Conservation (phyloP, 2,888 invertebrate genomes). For the Hirtodrosophila cameraria region DNA sequence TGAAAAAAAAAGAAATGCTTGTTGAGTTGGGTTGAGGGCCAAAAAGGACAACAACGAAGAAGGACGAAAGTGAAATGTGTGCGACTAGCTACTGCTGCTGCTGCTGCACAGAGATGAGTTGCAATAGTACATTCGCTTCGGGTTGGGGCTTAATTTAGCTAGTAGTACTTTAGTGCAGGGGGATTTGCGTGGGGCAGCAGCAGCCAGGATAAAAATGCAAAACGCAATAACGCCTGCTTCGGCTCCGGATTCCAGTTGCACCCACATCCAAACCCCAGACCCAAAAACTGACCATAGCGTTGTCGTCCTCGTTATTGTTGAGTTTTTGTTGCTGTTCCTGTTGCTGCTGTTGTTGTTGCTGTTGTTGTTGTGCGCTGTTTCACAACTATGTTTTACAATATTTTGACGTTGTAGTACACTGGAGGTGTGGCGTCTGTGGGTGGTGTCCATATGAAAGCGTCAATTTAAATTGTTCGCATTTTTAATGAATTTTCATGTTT, state of each 20-base stretch:
- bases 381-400: conserved; percentile 79
- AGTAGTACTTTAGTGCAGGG: conserved; percentile 51
- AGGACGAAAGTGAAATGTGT: conserved; percentile 59
- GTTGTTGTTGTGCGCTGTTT: conserved; percentile 66
- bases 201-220: conserved; percentile 68
- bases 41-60: conserved; percentile 18
- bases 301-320: conserved; percentile 56
- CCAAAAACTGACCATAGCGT: conserved; percentile 46
- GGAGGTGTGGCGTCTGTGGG: conserved; percentile 33
- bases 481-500: conserved; percentile 73
- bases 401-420: conserved; percentile 72
- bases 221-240: conserved; percentile 56
- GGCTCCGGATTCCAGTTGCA: conserved; percentile 2
- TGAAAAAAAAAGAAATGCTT: conserved; percentile 12
- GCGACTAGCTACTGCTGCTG: conserved; percentile 35
- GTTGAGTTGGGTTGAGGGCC: conserved; percentile 5
- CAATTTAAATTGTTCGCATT: conserved; percentile 72
- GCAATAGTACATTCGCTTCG: conserved; percentile 51
- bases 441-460: conserved; percentile 54
- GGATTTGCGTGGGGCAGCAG: conserved; percentile 1
- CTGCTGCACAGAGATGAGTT: conserved; percentile 64
- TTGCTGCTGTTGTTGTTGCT: conserved; percentile 34
- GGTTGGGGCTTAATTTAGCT: conserved; percentile 69
- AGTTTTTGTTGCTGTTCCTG: conserved; percentile 42
- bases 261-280: not conserved